Base-by-base conservation (phyloP, 2,888 invertebrate genomes). In the Cactoblastis cactorum region DNA sequence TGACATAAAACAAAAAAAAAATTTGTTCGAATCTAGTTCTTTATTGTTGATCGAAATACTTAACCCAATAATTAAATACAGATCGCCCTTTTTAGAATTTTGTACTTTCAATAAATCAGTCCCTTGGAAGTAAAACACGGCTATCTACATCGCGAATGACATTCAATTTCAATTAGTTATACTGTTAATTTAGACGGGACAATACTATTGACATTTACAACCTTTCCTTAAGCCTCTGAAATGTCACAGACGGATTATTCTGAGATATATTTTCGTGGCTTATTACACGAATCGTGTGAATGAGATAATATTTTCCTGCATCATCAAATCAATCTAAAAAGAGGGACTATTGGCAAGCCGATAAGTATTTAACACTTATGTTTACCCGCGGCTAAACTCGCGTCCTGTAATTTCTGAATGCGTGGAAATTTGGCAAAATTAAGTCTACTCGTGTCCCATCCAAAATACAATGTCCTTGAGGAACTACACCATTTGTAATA, bases 171-270 rank as follows among this genome's bases (percentile, higher is more conserved):
- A 77, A 79, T 80, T 78, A 79, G 73, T 68, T 65, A 69, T 69
- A 72, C 67, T 57, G 57, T 61, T 46, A 53, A 59, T 57, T 61
- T 60, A 68, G 67, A 65, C 68, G 32, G 49, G 17, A 55, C 53
- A 54, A 60, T 58, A 60, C 54, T 59, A 64, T 57, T 77, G 77
- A 67, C 78, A 77, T 76, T 75, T 66, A 69, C 65, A 62, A 62
- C 63, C 74, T 79, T 83, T 77, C 69, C 74, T 74, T 69, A 69
- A 66, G 65, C 49, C 14, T 19, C 47, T 17, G 62, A 81, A 84
- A 83, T 82, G 82, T 75, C 83, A 82, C 68, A 55, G 62, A 59
- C 65, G 82, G 82, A 80, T 84, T 83, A 83, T 72, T 71, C 69
- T 57, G 61, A 60, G 60, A 63, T 66, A 57, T 56, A 60, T 52